Evolutionary conservation across 37 sponge, comb jelly and placozoan species (phyloP).

Genomic region (Ianthella basta): DNA sequence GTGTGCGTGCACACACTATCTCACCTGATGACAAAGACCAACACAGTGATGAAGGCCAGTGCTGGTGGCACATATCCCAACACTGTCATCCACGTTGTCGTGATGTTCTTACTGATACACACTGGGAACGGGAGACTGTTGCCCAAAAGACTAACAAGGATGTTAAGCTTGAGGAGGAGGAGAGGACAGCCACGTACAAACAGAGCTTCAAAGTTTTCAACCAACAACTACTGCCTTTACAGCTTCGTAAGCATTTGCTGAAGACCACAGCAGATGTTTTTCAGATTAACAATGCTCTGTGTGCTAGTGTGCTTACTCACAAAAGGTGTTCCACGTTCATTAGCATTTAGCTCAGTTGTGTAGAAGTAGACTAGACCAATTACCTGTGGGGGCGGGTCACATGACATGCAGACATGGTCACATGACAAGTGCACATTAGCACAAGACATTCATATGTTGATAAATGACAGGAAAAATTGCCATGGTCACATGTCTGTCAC

Average conservation of each 20-base stretch:
- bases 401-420: too few species aligned
- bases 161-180: background rate
- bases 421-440: too few species aligned
- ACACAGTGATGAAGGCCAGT: constrained; percentile 26
- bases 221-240: too few species aligned
- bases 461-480: too few species aligned
- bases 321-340: too few species aligned
- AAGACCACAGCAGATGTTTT: too few species aligned
- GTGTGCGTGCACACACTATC: background rate
- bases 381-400: constrained; percentile 19
- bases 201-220: too few species aligned
- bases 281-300: too few species aligned
- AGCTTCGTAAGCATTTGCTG: too few species aligned
- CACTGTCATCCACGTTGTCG: constrained; percentile 56
- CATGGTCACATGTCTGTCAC: too few species aligned
- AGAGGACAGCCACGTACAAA: background rate
- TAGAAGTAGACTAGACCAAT: constrained; percentile 49
- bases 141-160: constrained; percentile 56
- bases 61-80: constrained; percentile 64
- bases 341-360: background rate
- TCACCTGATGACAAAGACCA: constrained; percentile 50
- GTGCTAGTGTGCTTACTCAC: too few species aligned
- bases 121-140: constrained; percentile 65
- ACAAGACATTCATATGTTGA: too few species aligned
- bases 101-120: constrained; percentile 32